These are phyloP conservation scores for Saccopteryx bilineata DNA, from an alignment of 2,113 vertebrate species.

Conservation along the genomic window DNA sequence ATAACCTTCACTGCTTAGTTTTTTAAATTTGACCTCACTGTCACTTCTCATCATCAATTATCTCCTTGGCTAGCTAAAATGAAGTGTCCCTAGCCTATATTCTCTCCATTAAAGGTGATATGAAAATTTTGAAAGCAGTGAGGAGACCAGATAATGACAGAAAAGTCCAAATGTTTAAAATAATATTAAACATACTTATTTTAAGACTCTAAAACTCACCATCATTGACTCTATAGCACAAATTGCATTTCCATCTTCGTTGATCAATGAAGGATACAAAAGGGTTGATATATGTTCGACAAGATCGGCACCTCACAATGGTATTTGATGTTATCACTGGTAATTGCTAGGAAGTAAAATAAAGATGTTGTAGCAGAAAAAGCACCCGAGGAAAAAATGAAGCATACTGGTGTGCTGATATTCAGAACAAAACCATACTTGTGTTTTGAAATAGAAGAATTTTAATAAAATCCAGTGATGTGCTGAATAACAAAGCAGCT, in stretches of 20 bases:
- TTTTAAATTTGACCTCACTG: neutral
- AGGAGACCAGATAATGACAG: neutral
- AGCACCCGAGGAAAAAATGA: neutral
- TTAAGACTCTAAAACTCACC: slow-evolving; percentile 87
- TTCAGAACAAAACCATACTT: neutral
- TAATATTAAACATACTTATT: neutral
- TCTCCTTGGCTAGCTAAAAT: neutral
- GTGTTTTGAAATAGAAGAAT: neutral
- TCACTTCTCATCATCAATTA: neutral
- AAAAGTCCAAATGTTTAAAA: neutral
- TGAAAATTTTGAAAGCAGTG: neutral
- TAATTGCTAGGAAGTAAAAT: slow-evolving; percentile 91
- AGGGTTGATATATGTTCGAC: slow-evolving; percentile 98
- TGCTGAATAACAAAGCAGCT: neutral
- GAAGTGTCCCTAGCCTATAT: neutral
- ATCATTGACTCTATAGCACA: slow-evolving; percentile 98
- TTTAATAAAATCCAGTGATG: neutral
- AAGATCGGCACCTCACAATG: slow-evolving; percentile 97
- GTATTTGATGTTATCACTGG: slow-evolving; percentile 98
- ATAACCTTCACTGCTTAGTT: neutral
- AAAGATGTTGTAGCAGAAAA: slow-evolving; percentile 57
- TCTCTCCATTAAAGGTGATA: neutral
- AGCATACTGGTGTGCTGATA: neutral
- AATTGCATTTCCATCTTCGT: slow-evolving; percentile 98
- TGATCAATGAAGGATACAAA: slow-evolving; percentile 99